phyloP scores from a whole-genome alignment of 2,797 vertebrate genomes.

The Intellagama lesueurii region DNA sequence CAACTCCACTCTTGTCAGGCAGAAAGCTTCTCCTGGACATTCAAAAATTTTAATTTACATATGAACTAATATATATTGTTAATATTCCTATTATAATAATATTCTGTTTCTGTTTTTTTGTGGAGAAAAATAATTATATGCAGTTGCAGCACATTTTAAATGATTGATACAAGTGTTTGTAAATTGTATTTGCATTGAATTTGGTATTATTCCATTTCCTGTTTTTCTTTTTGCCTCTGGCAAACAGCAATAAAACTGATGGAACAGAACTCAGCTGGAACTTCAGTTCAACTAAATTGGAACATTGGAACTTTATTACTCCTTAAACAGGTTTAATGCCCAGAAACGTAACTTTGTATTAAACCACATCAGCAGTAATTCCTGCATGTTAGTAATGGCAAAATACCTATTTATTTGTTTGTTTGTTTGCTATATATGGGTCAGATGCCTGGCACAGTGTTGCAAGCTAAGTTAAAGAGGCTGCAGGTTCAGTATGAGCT shows the following conservation, averaged over 20 bases:
- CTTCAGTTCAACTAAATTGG: background rate
- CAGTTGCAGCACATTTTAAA: background rate
- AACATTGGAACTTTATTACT: background rate
- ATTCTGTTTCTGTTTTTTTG: background rate
- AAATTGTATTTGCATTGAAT: background rate
- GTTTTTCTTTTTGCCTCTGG: background rate
- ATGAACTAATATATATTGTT: background rate
- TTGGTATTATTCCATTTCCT: background rate
- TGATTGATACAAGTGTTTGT: background rate
- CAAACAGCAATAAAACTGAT: background rate
- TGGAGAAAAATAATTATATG: background rate
- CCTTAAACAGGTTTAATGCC: background rate
- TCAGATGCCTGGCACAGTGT: background rate
- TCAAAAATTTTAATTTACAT: background rate
- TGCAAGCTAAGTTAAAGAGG: background rate
- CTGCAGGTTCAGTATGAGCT: background rate
- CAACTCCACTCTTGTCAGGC: background rate
- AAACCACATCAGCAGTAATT: background rate
- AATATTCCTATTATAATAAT: background rate
- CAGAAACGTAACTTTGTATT: background rate
- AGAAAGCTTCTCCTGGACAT: background rate
- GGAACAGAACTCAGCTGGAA: background rate
- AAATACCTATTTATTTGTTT: background rate
- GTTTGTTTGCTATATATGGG: background rate
- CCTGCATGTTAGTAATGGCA: background rate